These are phyloP conservation scores for Kobus ellipsiprymnus DNA, from an alignment of 2,113 vertebrate species.

Conservation along the genomic window DNA sequence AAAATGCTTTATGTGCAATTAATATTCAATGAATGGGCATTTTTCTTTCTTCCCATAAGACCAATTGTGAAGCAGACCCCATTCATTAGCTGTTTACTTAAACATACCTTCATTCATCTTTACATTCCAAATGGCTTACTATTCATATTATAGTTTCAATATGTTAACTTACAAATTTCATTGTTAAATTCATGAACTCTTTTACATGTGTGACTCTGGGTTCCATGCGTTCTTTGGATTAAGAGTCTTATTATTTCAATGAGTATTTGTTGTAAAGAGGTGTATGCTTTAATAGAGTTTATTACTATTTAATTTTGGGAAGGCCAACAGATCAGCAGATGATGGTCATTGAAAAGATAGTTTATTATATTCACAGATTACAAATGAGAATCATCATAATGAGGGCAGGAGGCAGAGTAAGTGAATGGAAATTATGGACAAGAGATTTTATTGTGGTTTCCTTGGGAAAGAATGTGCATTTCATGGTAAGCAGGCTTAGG, in stretches of 20 bases:
- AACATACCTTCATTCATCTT: background rate
- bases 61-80: background rate
- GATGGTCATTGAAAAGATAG: background rate
- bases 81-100: background rate
- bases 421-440: background rate
- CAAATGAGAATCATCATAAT: background rate
- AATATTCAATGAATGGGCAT: background rate
- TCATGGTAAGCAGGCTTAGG: background rate
- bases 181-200: background rate
- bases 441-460: background rate
- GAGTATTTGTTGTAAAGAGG: background rate
- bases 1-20: background rate
- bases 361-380: background rate
- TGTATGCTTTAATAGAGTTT: background rate
- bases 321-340: background rate
- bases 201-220: background rate
- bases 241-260: background rate
- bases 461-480: fast-evolving
- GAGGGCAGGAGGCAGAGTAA: background rate
- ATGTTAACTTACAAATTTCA: background rate
- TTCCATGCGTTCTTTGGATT: background rate
- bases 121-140: background rate
- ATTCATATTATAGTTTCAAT: background rate
- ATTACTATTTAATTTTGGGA: background rate
- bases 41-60: background rate